phyloP scores from a whole-genome alignment of 2,113 vertebrate genomes.

The Aix galericulata region DNA sequence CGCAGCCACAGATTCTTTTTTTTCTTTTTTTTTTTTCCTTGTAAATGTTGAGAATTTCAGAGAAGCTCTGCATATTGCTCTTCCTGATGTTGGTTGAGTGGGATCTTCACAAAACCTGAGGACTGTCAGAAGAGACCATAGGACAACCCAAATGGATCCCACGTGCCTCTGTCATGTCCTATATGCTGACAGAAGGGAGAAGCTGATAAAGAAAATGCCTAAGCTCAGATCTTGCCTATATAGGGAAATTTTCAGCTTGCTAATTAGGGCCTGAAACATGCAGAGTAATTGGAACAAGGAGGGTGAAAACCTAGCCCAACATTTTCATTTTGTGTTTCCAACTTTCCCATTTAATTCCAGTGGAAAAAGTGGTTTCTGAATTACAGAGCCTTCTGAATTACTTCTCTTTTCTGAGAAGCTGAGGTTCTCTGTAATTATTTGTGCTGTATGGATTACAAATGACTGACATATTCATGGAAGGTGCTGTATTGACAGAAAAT shows the following conservation, averaged over 20 bases:
- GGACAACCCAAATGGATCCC: neutral
- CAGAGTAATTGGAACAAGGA: slow-evolving; percentile 48
- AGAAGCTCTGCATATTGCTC: neutral
- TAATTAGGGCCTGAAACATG: slow-evolving; percentile 32
- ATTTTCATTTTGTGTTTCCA: slow-evolving; percentile 37
- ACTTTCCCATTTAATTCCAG: slow-evolving; percentile 36
- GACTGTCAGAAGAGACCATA: neutral
- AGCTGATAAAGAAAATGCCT: neutral
- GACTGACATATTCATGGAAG: slow-evolving; percentile 16
- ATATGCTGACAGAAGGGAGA: neutral
- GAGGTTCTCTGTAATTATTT: slow-evolving; percentile 35
- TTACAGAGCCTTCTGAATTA: neutral
- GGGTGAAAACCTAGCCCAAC: slow-evolving; percentile 45
- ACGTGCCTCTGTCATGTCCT: neutral
- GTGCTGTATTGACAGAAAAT: neutral
- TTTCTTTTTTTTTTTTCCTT: rapidly evolving
- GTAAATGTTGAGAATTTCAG: neutral
- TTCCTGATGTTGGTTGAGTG: neutral
- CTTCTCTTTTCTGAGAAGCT: neutral
- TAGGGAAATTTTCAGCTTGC: slow-evolving; percentile 52
- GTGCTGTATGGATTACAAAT: neutral
- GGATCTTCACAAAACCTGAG: neutral
- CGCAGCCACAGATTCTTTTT: neutral
- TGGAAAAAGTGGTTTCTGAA: slow-evolving; percentile 50
- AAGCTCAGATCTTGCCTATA: slow-evolving; percentile 59